These are phyloP conservation scores for Plectrocnemia conspersa DNA, from an alignment of 1,140 invertebrate species.

Conservation along the genomic window DNA sequence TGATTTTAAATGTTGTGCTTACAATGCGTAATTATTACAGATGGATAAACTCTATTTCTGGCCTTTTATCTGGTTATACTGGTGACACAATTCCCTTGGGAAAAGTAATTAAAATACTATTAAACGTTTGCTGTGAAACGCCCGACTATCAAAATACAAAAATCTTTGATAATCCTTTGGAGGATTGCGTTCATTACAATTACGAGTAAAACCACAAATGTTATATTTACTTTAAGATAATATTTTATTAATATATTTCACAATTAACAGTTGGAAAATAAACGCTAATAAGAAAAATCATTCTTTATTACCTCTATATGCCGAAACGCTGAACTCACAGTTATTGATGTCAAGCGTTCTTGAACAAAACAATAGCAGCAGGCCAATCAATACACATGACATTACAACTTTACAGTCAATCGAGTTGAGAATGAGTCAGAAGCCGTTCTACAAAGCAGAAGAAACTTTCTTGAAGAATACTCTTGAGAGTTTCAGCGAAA, in stretches of 20 bases:
- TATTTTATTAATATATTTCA: slow-evolving; percentile 4
- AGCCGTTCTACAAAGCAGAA: neutral
- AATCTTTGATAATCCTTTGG: slow-evolving; percentile 21
- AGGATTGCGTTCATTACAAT: slow-evolving; percentile 16
- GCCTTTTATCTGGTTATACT: slow-evolving; percentile 11
- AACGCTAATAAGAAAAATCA: neutral
- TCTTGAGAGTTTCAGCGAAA: neutral
- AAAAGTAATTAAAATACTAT: neutral
- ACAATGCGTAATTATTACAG: neutral
- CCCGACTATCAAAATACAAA: slow-evolving; percentile 16
- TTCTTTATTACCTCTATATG: slow-evolving; percentile 20
- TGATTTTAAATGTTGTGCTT: slow-evolving; percentile 1
- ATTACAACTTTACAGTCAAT: neutral
- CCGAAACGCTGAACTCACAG: slow-evolving; percentile 28
- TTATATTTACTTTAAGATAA: slow-evolving; percentile 9
- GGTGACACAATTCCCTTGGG: neutral
- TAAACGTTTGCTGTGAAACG: slow-evolving; percentile 16
- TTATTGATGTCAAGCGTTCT: slow-evolving; percentile 6
- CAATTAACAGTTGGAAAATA: slow-evolving; percentile 20
- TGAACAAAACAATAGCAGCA: neutral
- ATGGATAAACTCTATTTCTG: neutral
- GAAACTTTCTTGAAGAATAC: neutral
- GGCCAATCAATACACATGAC: neutral
- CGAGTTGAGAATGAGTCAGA: neutral
- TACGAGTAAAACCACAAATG: slow-evolving; percentile 22